phyloP scores from a whole-genome alignment of 2,113 vertebrate species.

The Spea bombifrons region DNA sequence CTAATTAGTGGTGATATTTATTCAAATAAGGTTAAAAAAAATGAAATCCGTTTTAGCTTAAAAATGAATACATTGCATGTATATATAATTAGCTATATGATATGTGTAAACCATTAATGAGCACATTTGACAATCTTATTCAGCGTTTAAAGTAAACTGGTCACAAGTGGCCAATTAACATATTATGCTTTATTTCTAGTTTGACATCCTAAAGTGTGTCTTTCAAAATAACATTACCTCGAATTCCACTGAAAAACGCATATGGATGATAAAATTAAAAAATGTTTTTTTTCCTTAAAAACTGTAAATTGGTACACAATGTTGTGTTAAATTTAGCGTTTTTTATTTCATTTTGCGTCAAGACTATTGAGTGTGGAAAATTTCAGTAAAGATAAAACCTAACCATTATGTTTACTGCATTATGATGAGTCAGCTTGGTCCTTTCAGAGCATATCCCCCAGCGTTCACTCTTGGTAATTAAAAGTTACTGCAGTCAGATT shows the following conservation, averaged over 20 bases:
- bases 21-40: conserved; percentile 54
- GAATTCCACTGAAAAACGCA: conserved; percentile 37
- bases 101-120: conserved; percentile 43
- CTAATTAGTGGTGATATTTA: conserved; percentile 70
- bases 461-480: no score
- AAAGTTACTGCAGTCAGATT: no score
- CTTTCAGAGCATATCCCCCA: no score
- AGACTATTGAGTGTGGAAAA: not conserved
- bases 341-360: conserved; percentile 34
- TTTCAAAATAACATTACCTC: not conserved
- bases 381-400: no score
- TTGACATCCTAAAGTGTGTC: no score
- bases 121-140: conserved; percentile 48
- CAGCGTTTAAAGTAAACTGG: conserved; percentile 49
- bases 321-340: conserved; percentile 27
- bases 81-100: not conserved
- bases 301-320: conserved; percentile 20
- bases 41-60: conserved; percentile 55
- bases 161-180: conserved; percentile 53
- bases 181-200: conserved; percentile 51
- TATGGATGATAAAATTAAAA: conserved; percentile 43
- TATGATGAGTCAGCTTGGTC: no score
- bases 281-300: not conserved
- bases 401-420: no score
- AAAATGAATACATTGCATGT: conserved; percentile 43